Percentiles rank a stretch among this genome's conserved stretches.
These are phyloP conservation scores for Raphicerus campestris DNA, from an alignment of 2,113 vertebrate species.

Conservation along the genomic window DNA sequence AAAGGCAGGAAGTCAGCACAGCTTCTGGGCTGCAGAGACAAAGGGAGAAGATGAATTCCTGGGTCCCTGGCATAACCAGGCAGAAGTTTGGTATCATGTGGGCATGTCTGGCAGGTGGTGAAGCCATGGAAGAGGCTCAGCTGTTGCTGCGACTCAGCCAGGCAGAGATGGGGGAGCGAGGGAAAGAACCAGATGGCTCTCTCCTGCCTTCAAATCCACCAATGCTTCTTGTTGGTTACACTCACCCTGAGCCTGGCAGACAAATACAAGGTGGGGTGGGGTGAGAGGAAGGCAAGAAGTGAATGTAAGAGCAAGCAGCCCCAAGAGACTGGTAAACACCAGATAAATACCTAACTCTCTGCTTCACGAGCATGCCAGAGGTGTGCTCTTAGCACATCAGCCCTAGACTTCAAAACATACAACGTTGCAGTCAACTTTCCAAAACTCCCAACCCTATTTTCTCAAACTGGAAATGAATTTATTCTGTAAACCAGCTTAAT, in stretches of 20 bases:
- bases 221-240: background rate
- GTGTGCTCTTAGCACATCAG: background rate
- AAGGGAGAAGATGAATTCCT: background rate
- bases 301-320: background rate
- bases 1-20: background rate
- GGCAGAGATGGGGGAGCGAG: background rate
- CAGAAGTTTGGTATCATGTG: background rate
- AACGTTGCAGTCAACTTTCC: background rate
- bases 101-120: background rate
- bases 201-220: background rate
- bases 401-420: background rate
- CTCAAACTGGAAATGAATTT: background rate
- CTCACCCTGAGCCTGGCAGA: background rate
- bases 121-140: background rate
- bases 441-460: background rate
- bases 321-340: background rate
- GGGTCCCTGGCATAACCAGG: background rate
- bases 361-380: background rate
- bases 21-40: background rate
- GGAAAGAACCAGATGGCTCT: background rate
- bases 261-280: background rate
- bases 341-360: background rate
- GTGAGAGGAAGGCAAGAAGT: background rate
- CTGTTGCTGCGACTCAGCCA: background rate
- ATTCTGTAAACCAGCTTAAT: background rate